Conservation (phyloP, 2,113 vertebrate genomes). For the Esox niger region DNA sequence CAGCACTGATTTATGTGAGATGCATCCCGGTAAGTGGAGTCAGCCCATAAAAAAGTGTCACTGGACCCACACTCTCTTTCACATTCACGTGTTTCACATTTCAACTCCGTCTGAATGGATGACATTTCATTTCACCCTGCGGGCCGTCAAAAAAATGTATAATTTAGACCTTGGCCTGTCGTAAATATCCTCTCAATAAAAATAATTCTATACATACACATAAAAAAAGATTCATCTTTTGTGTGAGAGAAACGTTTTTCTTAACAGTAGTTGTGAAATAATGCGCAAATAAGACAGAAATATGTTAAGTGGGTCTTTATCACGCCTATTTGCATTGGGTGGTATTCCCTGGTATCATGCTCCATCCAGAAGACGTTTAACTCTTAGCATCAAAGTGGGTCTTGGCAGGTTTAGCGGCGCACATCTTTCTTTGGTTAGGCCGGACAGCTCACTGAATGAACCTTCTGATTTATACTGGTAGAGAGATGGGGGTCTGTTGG, state of each 20-base stretch:
- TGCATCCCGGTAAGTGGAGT: constrained; percentile 59
- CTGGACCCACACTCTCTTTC: constrained; percentile 47
- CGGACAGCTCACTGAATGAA: constrained; percentile 20
- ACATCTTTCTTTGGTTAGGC: constrained; percentile 51
- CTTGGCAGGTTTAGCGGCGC: constrained; percentile 22
- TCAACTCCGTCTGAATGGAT: constrained; percentile 64
- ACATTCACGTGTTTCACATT: constrained; percentile 75
- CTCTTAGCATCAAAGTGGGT: constrained; percentile 10
- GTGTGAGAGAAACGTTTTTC: constrained; percentile 41
- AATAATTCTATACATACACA: too few relatives aligned
- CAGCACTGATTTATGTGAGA: constrained; percentile 62
- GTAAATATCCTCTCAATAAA: constrained; percentile 56
- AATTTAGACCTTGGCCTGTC: constrained; percentile 69
- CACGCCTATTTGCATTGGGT: not conserved
- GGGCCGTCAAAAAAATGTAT: constrained; percentile 65
- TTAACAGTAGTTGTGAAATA: constrained; percentile 22
- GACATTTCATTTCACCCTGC: constrained; percentile 72
- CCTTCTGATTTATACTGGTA: constrained; percentile 27
- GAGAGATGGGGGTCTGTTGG: too few relatives aligned
- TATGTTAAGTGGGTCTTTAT: constrained; percentile 16
- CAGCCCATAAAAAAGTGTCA: constrained; percentile 46
- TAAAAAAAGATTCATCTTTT: constrained; percentile 38
- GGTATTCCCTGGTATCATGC: too few relatives aligned
- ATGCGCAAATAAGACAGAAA: constrained; percentile 20
- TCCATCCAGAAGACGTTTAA: constrained; percentile 2